phyloP scores from a whole-genome alignment of 2,888 invertebrate species.

The Prosapia bicincta region DNA sequence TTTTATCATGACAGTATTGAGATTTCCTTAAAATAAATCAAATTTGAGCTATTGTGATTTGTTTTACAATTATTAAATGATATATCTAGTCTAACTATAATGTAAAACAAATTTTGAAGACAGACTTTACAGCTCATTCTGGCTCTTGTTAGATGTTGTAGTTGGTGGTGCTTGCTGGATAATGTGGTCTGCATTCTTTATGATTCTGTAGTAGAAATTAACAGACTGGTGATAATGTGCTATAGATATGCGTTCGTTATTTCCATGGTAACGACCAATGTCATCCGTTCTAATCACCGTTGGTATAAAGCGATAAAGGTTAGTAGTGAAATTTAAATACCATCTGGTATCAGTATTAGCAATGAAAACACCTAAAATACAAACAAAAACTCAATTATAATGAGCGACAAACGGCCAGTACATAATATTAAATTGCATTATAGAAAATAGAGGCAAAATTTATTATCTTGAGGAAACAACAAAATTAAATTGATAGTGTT shows the following conservation, averaged over 20 bases:
- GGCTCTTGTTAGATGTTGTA: slow-evolving; percentile 3
- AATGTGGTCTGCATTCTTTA: slow-evolving; percentile 45
- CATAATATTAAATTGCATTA: too few species aligned
- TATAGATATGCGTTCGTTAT: slow-evolving; percentile 49
- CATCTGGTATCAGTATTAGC: slow-evolving; percentile 51
- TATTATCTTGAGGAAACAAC: too few species aligned
- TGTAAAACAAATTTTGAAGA: not conserved
- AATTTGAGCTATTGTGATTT: not conserved
- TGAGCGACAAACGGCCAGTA: too few species aligned
- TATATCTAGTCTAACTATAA: not conserved
- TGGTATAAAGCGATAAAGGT: slow-evolving; percentile 50
- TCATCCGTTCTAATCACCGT: slow-evolving; percentile 42
- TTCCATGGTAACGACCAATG: slow-evolving; percentile 48
- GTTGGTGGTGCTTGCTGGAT: slow-evolving; percentile 31
- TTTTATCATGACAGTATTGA: not conserved
- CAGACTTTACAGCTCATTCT: not conserved
- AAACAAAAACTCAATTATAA: not conserved
- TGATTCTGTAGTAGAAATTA: slow-evolving; percentile 50
- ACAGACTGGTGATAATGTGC: slow-evolving; percentile 48
- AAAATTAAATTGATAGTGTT: too few species aligned
- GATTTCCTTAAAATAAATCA: not conserved
- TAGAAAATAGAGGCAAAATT: too few species aligned
- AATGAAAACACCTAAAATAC: slow-evolving; percentile 40
- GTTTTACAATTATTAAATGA: not conserved
- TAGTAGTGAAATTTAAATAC: slow-evolving; percentile 46